Percentiles rank a stretch among this genome's conserved stretches.
Conservation (phyloP, 2,113 vertebrate species). For the Pan troglodytes region DNA sequence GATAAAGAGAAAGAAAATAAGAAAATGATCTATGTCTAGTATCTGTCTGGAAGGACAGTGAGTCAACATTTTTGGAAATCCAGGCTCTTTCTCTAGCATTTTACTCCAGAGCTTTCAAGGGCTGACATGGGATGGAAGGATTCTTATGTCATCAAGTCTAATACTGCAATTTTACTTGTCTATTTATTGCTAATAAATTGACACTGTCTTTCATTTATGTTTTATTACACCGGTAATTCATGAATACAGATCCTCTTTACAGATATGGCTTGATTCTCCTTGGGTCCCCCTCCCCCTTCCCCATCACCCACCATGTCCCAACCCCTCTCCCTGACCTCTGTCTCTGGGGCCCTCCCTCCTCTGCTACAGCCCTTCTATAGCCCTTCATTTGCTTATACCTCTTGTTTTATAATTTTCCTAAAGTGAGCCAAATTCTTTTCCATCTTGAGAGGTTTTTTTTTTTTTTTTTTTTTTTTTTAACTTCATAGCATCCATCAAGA, state of each 20-base stretch:
- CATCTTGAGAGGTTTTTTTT: not conserved
- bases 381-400: not conserved
- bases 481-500: conserved; percentile 9
- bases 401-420: conserved; percentile 33
- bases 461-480: not conserved
- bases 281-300: too few species aligned
- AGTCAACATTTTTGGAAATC: conserved; percentile 22
- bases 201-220: not conserved
- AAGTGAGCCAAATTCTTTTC: conserved; percentile 4
- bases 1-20: conserved; percentile 38
- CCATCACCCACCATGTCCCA: not conserved
- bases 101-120: not conserved
- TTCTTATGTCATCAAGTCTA: not conserved
- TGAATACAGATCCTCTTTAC: not conserved
- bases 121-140: not conserved
- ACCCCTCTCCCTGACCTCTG: not conserved
- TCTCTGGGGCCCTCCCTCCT: too few species aligned
- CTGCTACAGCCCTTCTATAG: not conserved
- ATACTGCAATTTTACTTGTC: not conserved
- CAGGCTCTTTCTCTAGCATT: not conserved
- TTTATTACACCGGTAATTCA: not conserved
- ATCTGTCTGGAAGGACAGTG: not conserved
- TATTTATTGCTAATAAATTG: not conserved
- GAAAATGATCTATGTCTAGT: not conserved
- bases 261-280: not conserved